Base-by-base conservation (phyloP, 1,140 invertebrate genomes). In the Drosophila micromelanica region DNA sequence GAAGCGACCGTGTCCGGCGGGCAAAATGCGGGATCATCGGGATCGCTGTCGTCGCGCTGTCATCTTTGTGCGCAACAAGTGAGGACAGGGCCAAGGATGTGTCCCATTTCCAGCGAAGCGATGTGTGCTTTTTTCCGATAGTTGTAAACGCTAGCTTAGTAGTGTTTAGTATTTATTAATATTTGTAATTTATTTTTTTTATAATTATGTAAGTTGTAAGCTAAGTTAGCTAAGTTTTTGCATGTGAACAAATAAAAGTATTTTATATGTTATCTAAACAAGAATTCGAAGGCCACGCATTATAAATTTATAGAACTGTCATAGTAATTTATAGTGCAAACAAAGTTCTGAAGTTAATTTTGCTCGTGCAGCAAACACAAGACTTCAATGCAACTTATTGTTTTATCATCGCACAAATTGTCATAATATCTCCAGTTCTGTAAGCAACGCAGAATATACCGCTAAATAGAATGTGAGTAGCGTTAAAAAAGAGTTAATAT, bases 11-110 rank as follows among this genome's bases (percentile, higher is more conserved):
- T 91, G 90, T 69, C 90, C 86, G 3, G 62, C 61, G 12, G 90
- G 90, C 0, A 80, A 81, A 42, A 89, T 91, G 86, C 62, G 90
- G 6, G 90, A 91, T 54, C 90, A 91, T 56, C 85, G 90, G 20
- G 87, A 90, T 67, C 86, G 90, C 12, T 91, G 90, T 60, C 73
- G 90, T 17, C 73, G 86, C 5, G 90, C 86, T 3, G 37, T 91
- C 12, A 78, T 82, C 52, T 91, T 91, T 23, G 82, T 65, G 13
- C 73, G 85, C 32, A 63, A 73, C 70, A 73, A 54, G 55, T 91
- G 56, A 91, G n/a, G 40, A 1, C 13, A 91, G n/a, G 40, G 0
- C 13, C 12, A 4, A 12, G 2, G 13, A 27, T 17, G 8, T 13
- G 23, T 30, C 27, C 17, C 12, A 4, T 32, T 35, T 12, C 8